These are phyloP conservation scores for Ennomos fuscantarius DNA, from an alignment of 2,888 invertebrate genomes.

Conservation along the genomic window DNA sequence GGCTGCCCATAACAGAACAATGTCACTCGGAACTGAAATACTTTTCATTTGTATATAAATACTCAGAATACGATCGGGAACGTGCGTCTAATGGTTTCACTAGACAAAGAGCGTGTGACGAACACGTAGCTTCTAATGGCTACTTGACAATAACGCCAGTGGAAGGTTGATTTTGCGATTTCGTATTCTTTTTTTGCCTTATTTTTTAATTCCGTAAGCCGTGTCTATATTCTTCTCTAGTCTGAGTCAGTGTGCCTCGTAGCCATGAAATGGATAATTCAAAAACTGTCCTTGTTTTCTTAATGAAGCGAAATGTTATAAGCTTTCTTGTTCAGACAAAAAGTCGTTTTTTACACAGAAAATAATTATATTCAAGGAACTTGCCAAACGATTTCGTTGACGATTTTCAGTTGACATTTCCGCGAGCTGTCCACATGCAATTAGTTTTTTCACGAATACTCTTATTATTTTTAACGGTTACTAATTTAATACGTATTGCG, in stretches of 20 bases:
- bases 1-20: too few species aligned
- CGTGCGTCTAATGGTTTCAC: too few species aligned
- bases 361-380: conserved; percentile 23
- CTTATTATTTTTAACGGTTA: conserved; percentile 1
- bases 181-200: too few species aligned
- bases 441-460: conserved; percentile 14
- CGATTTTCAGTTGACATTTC: conserved; percentile 16
- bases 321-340: conserved; percentile 11
- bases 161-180: too few species aligned
- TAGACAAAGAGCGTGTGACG: too few species aligned
- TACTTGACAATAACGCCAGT: too few species aligned
- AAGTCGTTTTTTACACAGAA: conserved; percentile 17
- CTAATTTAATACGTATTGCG: not conserved
- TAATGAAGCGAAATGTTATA: conserved; percentile 24
- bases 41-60: too few species aligned
- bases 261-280: conserved; percentile 7
- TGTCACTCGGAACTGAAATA: too few species aligned
- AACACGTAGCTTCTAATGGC: too few species aligned
- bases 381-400: conserved; percentile 21
- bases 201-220: too few species aligned
- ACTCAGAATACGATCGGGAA: too few species aligned
- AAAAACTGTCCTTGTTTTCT: conserved; percentile 22
- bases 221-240: too few species aligned
- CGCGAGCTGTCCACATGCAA: conserved; percentile 20
- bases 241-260: conserved; percentile 2